Percentiles rank a stretch among this genome's conserved stretches.
These are phyloP conservation scores for Catostylus mosaicus DNA, from an alignment of 30 jellyfish, hydroid and myxozoan genomes.

Conservation along the genomic window DNA sequence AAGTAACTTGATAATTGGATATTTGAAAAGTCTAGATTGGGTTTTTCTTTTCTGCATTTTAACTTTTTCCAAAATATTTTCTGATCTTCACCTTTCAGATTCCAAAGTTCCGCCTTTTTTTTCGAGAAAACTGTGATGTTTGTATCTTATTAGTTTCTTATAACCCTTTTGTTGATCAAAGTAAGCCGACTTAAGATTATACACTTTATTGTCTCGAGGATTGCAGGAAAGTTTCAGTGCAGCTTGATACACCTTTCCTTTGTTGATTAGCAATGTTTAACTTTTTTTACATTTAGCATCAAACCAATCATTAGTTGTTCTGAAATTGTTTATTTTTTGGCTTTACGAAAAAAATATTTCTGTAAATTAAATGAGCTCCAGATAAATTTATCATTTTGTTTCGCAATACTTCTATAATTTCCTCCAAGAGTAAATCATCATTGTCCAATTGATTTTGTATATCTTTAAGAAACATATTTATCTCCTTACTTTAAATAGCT, in stretches of 20 bases:
- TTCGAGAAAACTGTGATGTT: conserved; percentile 18
- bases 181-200: conserved; percentile 5
- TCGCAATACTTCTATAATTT: conserved; percentile 6
- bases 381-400: conserved; percentile 14
- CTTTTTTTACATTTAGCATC: conserved; percentile 14
- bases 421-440: conserved; percentile 6
- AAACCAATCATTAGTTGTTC: no score
- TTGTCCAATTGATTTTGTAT: no score
- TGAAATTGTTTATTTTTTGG: no score
- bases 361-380: conserved; percentile 1
- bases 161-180: conserved; percentile 7
- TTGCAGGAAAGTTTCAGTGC: conserved; percentile 17
- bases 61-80: conserved; percentile 11
- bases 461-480: conserved; percentile 14
- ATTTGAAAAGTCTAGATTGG: neutral
- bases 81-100: conserved; percentile 6
- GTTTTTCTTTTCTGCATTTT: conserved; percentile 1
- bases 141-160: conserved; percentile 9
- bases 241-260: conserved; percentile 9
- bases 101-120: conserved; percentile 6
- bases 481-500: neutral
- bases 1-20: conserved; percentile 3
- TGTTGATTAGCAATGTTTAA: conserved; percentile 15
- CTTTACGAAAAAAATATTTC: neutral
- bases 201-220: neutral